Evolutionary conservation across 2,888 invertebrate genomes (phyloP).

Genomic region (Agrochola lota): DNA sequence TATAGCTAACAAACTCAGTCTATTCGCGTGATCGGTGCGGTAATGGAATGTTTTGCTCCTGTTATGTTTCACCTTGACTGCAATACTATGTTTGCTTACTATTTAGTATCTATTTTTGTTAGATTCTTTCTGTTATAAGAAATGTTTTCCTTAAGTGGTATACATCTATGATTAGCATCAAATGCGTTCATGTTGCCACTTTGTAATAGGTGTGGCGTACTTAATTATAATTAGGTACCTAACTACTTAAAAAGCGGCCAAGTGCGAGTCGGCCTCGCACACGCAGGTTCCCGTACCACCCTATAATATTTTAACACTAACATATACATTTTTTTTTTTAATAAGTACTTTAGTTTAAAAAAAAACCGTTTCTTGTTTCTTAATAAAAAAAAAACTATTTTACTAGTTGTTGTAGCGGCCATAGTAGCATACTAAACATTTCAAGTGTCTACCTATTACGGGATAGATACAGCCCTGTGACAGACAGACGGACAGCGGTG

Average conservation of each 20-base stretch:
- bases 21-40: constrained; percentile 37
- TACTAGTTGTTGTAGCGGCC: too few relatives aligned
- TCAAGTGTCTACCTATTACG: too few relatives aligned
- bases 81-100: constrained; percentile 27
- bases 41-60: constrained; percentile 56
- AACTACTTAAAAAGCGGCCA: background rate
- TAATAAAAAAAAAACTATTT: too few relatives aligned
- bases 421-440: too few relatives aligned
- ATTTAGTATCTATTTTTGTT: constrained; percentile 22
- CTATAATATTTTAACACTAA: too few relatives aligned
- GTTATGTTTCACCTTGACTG: constrained; percentile 55
- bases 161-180: background rate
- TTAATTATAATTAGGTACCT: background rate
- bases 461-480: too few relatives aligned
- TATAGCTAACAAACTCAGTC: constrained; percentile 13
- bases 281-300: too few relatives aligned
- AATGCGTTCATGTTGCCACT: background rate
- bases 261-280: too few relatives aligned
- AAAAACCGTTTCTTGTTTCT: too few relatives aligned
- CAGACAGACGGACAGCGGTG: too few relatives aligned
- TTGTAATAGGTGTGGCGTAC: background rate
- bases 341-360: too few relatives aligned
- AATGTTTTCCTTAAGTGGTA: constrained; percentile 14
- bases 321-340: too few relatives aligned
- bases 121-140: background rate